Evolutionary conservation across 2,888 invertebrate genomes (phyloP).

Genomic region (Eurytoma adleriae): DNA sequence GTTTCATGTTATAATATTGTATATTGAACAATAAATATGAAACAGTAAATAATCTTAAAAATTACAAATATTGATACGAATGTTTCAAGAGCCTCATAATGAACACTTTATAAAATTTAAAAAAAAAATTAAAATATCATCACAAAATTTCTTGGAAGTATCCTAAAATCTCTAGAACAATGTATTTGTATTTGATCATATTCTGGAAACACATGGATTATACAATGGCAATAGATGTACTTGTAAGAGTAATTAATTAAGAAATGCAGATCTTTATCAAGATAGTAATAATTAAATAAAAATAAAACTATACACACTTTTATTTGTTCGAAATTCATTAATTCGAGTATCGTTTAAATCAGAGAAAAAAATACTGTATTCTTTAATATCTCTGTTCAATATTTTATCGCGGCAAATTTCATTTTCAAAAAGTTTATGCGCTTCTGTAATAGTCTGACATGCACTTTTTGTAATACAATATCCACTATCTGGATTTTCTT

Average conservation of each 20-base stretch:
- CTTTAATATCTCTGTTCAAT: constrained; percentile 14
- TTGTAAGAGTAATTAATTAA: constrained; percentile 27
- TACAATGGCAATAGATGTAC: constrained; percentile 40
- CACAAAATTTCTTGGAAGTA: constrained; percentile 47
- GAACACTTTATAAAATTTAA: constrained; percentile 35
- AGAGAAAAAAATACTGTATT: constrained; percentile 51
- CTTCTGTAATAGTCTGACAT: constrained; percentile 35
- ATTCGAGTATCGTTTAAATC: constrained; percentile 36
- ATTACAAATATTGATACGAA: constrained; percentile 42
- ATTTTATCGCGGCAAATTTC: constrained; percentile 60
- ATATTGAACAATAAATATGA: constrained; percentile 5
- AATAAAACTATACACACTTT: constrained; percentile 11
- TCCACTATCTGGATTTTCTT: constrained; percentile 57
- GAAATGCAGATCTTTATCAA: constrained; percentile 48
- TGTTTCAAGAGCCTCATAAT: constrained; percentile 30
- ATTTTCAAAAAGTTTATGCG: constrained; percentile 55
- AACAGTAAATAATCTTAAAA: constrained; percentile 26
- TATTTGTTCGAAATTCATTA: constrained; percentile 52
- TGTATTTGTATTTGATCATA: constrained; percentile 38
- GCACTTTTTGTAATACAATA: constrained; percentile 50
- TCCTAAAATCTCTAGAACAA: constrained; percentile 21
- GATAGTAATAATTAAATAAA: constrained; percentile 37
- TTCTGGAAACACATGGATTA: constrained; percentile 32
- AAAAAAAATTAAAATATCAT: constrained; percentile 41
- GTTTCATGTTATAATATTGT: constrained; percentile 7